These are phyloP conservation scores for Gymnoscelis rufifasciata DNA, from an alignment of 2,888 invertebrate genomes.

Conservation along the genomic window DNA sequence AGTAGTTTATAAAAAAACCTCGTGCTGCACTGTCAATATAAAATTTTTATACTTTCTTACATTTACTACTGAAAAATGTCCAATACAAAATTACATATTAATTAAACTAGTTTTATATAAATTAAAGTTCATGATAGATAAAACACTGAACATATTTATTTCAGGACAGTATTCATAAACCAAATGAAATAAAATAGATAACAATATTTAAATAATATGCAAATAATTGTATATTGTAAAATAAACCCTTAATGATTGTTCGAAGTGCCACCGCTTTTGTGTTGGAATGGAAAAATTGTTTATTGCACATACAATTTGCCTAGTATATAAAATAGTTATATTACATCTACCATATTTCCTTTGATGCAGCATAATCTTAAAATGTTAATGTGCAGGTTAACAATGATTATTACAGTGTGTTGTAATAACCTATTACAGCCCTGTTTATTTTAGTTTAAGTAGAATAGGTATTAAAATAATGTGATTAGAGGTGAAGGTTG, in stretches of 20 bases:
- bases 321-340: background rate
- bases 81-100: too few species aligned
- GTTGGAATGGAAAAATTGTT: background rate
- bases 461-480: constrained; percentile 44
- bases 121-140: constrained; percentile 2
- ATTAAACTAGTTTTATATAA: background rate
- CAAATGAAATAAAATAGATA: constrained; percentile 65
- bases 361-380: background rate
- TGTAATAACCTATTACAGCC: constrained; percentile 56
- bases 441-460: constrained; percentile 51
- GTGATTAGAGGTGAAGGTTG: constrained; percentile 61
- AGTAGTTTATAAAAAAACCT: background rate
- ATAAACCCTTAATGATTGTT: too few species aligned
- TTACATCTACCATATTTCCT: constrained; percentile 1
- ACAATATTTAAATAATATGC: background rate
- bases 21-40: constrained; percentile 2
- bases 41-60: constrained; percentile 1
- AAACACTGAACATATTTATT: constrained; percentile 39
- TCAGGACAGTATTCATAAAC: constrained; percentile 71
- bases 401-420: constrained; percentile 41
- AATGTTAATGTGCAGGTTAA: constrained; percentile 16
- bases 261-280: too few species aligned
- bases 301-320: constrained; percentile 11
- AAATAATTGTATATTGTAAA: background rate
- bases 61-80: background rate